Evolutionary conservation across 2,797 vertebrate species (phyloP), one percentile per base, ranked within the genome.

Genomic region (Eulemur rubriventer): DNA sequence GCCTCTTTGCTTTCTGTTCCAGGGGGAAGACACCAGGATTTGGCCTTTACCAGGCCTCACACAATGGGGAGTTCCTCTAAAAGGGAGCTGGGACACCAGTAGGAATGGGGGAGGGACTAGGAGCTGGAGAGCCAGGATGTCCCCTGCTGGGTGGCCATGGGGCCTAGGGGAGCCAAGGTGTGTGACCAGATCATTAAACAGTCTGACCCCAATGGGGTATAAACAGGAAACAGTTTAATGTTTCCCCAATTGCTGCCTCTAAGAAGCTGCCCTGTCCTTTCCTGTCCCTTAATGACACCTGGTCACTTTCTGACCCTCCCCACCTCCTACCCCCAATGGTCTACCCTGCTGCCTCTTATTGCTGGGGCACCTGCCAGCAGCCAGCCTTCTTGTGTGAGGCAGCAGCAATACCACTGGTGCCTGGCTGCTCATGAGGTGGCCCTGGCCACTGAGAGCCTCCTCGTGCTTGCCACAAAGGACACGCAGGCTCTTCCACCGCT

Each of bases 401-500:
- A n/a, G 52, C 28, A 46, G 24, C 43, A 28, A 20, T 24, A 6
- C 57, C 33, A 3, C 46, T 0, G 12, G 22, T 35, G 30, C 61
- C 52, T 6, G 18, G 79, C 30, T 67, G 2, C 46, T 72, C 28
- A 38, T 26, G 10, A 30, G n/a, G 18, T 35, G 26, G 22, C 22
- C 17, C 18, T 48, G 14, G 16, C 83, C 9, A 0, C 86, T 7
- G 57, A n/a, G 6, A n/a, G 13, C 33, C 46, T 28, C 50, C n/a
- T 67, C 7, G 2, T 1, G 2, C 22, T 20, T 38, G 24, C 59
- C 2, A 0, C 2, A 7, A 65, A 57, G 18, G 52, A 43, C 6
- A 0, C 17, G 7, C 7, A 4, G 7, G 0, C 18, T 63, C 38
- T 61, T 12, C 4, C 4, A 0, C 52, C 30, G 24, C 70, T 63